Evolutionary conservation across 2,797 vertebrate genomes (phyloP).

Genomic region (Galaxias olidus): DNA sequence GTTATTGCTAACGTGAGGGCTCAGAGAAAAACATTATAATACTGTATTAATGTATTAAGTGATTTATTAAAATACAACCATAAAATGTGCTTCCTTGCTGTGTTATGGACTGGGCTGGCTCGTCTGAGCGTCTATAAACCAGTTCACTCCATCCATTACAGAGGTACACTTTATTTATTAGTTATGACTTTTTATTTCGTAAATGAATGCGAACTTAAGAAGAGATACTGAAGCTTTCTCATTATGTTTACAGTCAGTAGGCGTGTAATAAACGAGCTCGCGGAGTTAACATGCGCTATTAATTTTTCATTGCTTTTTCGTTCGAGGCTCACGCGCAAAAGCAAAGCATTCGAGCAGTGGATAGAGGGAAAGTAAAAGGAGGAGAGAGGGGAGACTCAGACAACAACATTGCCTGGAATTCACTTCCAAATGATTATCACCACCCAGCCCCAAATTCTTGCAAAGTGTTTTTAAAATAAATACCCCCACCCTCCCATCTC

Average conservation of each 20-base stretch:
- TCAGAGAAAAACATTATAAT: no score
- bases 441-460: constrained; percentile 52
- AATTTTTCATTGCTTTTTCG: constrained; percentile 76
- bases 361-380: constrained; percentile 39
- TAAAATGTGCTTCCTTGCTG: not conserved
- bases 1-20: no score
- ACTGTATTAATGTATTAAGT: not conserved
- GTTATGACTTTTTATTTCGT: constrained; percentile 57
- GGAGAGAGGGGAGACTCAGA: constrained; percentile 42
- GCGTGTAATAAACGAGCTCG: constrained; percentile 78
- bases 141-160: constrained; percentile 36
- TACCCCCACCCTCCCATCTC: constrained; percentile 27
- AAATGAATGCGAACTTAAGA: constrained; percentile 62
- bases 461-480: constrained; percentile 60
- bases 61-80: no score
- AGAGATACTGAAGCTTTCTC: constrained; percentile 69
- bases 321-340: constrained; percentile 62
- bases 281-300: constrained; percentile 78
- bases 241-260: constrained; percentile 76
- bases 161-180: constrained; percentile 58
- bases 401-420: constrained; percentile 58
- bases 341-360: constrained; percentile 57
- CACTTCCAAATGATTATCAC: constrained; percentile 68
- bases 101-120: not conserved
- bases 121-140: constrained; percentile 11